Base-by-base conservation (phyloP, 2,888 invertebrate genomes). In the Loripinus fragilis region DNA sequence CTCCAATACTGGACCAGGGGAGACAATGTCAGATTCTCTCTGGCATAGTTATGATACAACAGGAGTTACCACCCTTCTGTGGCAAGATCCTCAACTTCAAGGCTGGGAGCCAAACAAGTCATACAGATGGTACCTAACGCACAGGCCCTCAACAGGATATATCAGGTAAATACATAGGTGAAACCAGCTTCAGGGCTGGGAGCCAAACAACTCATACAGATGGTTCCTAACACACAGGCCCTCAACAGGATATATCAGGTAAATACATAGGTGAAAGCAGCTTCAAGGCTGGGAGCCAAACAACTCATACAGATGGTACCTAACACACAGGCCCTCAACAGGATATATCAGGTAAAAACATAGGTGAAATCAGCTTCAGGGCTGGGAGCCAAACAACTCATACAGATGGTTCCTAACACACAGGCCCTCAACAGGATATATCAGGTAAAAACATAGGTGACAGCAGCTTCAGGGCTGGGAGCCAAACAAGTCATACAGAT, bases 351-450 rank as follows among this genome's bases (percentile, higher is more conserved):
- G 87, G 88, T 88, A 64, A n/a, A n/a, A n/a, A n/a, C n/a, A n/a
- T n/a, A n/a, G n/a, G n/a, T n/a, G n/a, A n/a, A n/a, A n/a, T n/a
- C 65, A 52, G 17, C 76, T 90, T 67, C 68, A 73, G 10, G 86
- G 86, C 23, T 90, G 89, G 89, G 76, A 88, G 65, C 84, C 84
- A 80, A 74, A 81, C 15, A 87, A 83, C 0, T 76, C 88, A 41
- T 90, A 90, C 80, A 77, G 87, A 67, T 90, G 89, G 88, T 76
- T 80, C 48, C 78, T 90, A 30, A 73, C 80, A 50, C 88, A 87
- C 68, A 75, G 82, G 3, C 90, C 90, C 5, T 86, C 86, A 12
- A 64, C 77, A 45, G 88, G 87, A 20, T 67, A 78, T 15, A 81
- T 88, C n/a, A 86, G 87, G 88, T 88, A 64, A n/a, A n/a, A n/a